Conservation (phyloP, 2,113 vertebrate species). For the Oophaga pumilio region DNA sequence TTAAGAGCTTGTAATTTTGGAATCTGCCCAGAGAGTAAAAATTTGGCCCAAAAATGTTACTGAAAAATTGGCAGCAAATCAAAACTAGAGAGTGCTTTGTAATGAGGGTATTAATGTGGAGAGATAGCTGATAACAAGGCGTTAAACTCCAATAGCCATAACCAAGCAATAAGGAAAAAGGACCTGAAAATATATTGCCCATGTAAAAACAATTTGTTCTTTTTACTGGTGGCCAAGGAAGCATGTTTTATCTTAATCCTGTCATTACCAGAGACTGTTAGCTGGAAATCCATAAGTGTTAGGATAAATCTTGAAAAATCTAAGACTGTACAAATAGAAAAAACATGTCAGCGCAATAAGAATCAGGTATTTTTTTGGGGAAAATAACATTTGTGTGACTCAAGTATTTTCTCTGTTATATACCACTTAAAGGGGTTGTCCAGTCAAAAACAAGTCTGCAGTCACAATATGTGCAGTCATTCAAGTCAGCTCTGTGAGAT, state of each 20-base stretch:
- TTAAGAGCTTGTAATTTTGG: conserved; percentile 38
- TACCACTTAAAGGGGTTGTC: neutral
- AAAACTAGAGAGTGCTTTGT: conserved; percentile 37
- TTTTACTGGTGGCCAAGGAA: conserved; percentile 31
- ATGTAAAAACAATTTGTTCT: conserved; percentile 52
- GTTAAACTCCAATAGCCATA: conserved; percentile 46
- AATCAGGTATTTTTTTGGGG: neutral
- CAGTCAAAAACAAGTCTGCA: too few species aligned
- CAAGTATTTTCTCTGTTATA: neutral
- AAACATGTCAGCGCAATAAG: neutral
- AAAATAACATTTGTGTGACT: neutral
- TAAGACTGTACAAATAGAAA: neutral
- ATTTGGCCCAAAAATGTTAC: conserved; percentile 47
- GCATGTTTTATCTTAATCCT: conserved; percentile 40
- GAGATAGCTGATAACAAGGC: conserved; percentile 54
- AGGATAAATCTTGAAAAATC: neutral
- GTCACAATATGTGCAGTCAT: too few species aligned
- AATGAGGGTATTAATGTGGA: conserved; percentile 50
- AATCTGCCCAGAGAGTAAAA: conserved; percentile 34
- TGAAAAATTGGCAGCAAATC: conserved; percentile 52
- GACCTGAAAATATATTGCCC: conserved; percentile 31
- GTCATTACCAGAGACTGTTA: conserved; percentile 2
- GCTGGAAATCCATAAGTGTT: neutral
- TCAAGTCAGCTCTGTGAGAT: too few species aligned
- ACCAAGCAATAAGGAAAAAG: conserved; percentile 5